Evolutionary conservation across 2,113 vertebrate genomes (phyloP), one percentile per base, ranked within the genome.

Genomic region (Nannospalax galili): DNA sequence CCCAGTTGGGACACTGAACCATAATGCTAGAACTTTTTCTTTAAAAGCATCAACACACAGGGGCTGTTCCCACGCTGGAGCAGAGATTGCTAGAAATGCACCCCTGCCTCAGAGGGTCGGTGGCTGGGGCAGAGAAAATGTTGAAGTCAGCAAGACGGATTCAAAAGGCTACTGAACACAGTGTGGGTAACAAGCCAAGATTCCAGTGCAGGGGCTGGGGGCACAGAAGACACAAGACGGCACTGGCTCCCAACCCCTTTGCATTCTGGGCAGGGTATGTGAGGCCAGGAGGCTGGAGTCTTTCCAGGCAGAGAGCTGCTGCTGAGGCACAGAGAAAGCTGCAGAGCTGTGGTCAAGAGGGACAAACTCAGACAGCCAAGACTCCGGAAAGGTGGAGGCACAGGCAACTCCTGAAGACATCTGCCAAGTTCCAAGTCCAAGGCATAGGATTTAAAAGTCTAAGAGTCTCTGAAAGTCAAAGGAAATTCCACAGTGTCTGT

Each of bases 51-150:
- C 48, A 6, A 58, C 37, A 70, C 64, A 30, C 1, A 12, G 24
- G 48, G 28, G 11, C 2, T 65, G 7, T 16, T 28, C 40, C 7
- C 7, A 70, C 62, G 52, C 35, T 1, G 14, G 22, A 12, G 35
- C 2, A 0, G 8, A 56, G 24, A 30, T 0, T 0, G 22, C 35
- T 6, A 0, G 74, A 14, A 32, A 35, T 20, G 10, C 65, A 16
- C 7, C 24, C 32, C 26, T 10, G 70, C 8, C 45, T 40, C 35
- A 1, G 42, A 40, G 40, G 7, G 67, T 2, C 22, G 20, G 40
- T 7, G 15, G 12, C 0, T 40, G 87, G 7, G 1, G 45, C 62
- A 9, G 26, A 1, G 4, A 20, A 17, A 5, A 52, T 7, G 16
- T 37, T 28, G 2, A 22, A n/a, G 37, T 70, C 32, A 32, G 67